A percentile compares a stretch with the other conserved stretches of the same genome.
phyloP scores from a whole-genome alignment of 1,140 invertebrate species.

The Eurosta solidaginis region DNA sequence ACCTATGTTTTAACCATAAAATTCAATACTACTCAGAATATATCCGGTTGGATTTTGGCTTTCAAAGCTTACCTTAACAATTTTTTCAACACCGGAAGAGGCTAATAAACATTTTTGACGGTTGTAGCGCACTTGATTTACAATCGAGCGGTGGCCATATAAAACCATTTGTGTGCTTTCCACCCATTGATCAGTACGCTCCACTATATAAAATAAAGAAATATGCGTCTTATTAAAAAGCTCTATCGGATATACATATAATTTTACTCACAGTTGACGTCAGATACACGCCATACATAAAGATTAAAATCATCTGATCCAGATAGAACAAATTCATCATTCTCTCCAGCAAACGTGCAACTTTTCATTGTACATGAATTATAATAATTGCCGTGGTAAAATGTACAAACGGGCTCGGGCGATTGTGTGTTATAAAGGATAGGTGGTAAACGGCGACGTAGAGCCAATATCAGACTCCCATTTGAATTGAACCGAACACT shows the following conservation, averaged over 20 bases:
- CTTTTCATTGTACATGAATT: constrained; percentile 98
- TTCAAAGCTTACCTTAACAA: constrained; percentile 74
- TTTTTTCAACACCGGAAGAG: constrained; percentile 94
- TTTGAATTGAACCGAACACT: constrained; percentile 85
- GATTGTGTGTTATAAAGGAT: constrained; percentile 77
- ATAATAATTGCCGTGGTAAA: constrained; percentile 90
- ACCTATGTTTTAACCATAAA: too few relatives aligned
- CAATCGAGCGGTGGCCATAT: constrained; percentile 90
- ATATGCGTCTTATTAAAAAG: background rate
- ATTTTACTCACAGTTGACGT: constrained; percentile 63
- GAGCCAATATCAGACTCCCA: constrained; percentile 79
- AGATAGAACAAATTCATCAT: constrained; percentile 87
- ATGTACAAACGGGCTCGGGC: constrained; percentile 75
- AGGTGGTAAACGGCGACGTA: constrained; percentile 81
- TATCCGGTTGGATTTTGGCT: too few relatives aligned
- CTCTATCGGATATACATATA: background rate
- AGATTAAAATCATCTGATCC: constrained; percentile 95
- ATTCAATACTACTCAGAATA: too few relatives aligned
- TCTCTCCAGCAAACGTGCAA: constrained; percentile 88
- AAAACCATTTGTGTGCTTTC: constrained; percentile 79
- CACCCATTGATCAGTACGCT: constrained; percentile 63
- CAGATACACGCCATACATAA: constrained; percentile 87
- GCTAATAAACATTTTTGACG: constrained; percentile 81
- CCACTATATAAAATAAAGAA: constrained; percentile 54
- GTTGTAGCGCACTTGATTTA: constrained; percentile 95